Base-by-base conservation (phyloP, 2,888 invertebrate genomes). In the Rotaria sp. region DNA sequence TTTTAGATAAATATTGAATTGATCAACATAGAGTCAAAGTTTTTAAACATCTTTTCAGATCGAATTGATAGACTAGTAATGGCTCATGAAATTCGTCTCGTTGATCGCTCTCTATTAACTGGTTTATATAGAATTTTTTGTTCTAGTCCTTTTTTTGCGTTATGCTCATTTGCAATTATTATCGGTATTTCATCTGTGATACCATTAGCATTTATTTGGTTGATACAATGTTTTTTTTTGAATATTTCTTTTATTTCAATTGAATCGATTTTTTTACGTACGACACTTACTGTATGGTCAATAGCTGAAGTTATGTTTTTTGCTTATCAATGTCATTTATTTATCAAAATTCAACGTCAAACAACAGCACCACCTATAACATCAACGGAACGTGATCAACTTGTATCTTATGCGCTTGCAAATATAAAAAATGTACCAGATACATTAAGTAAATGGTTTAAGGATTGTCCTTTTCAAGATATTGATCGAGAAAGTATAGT, bases 391-490 rank as follows among this genome's bases (percentile, higher is more conserved):
- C 80, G 80, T n/a, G 13, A 80, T 26, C 13, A 41, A 80, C 26
- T 80, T n/a, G 80, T 80, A 26, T 80, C 41, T 13, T 80, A 41
- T 45, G 45, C 80, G 15, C 13, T 80, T 1, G 4, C 11, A 24
- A 80, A 80, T 45, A 80, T 80, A 13, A 80, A 80, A 45, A 5
- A 45, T 80, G n/a, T 80, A 5, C 21, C 45, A 1, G 11, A 18
- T 26, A 45, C 45, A n/a, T n/a, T 80, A 45, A 45, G 45, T 45
- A 80, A 80, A 80, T 80, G 80, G 80, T 80, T 80, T 80, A 80
- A 45, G 80, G 41, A 41, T n/a, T 80, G 45, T 80, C 45, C 80
- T 5, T 80, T 80, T n/a, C 11, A 11, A 45, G 24, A 80, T n/a
- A 80, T 80, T 4, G 45, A 45, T 80, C 80, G 67, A 30, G 67